phyloP scores from a whole-genome alignment of 2,113 vertebrate species.

The Clarias macrocephalus region DNA sequence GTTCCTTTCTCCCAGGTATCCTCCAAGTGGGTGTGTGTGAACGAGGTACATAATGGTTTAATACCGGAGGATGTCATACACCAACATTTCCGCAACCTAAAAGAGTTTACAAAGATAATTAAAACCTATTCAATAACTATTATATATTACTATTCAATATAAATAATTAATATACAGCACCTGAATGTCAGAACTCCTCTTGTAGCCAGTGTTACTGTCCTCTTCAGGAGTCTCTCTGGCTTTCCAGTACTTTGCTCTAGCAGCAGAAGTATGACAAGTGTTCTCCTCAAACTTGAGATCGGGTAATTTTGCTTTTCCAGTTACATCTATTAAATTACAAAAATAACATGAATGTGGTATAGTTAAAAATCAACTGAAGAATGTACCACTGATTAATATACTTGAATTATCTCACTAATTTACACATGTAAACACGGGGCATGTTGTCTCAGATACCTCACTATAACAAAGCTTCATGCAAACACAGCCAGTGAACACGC shows the following conservation, averaged over 20 bases:
- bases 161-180: constrained; percentile 33
- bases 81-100: constrained; percentile 70
- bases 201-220: constrained; percentile 50
- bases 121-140: background rate
- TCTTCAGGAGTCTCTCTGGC: constrained; percentile 60
- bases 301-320: constrained; percentile 51
- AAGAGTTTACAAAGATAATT: background rate
- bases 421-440: too few species aligned
- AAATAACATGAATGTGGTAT: background rate
- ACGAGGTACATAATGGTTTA: too few species aligned
- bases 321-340: constrained; percentile 55
- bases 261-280: constrained; percentile 51
- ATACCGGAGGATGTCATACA: constrained; percentile 67
- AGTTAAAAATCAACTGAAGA: background rate
- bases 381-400: background rate
- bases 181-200: constrained; percentile 66
- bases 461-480: too few species aligned
- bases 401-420: background rate
- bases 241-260: constrained; percentile 68
- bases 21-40: too few species aligned
- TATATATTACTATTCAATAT: background rate
- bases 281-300: constrained; percentile 58
- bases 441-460: too few species aligned
- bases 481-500: too few species aligned
- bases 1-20: too few species aligned